phyloP scores from a whole-genome alignment of 2,113 vertebrate genomes.

The Gorsachius goisagi region DNA sequence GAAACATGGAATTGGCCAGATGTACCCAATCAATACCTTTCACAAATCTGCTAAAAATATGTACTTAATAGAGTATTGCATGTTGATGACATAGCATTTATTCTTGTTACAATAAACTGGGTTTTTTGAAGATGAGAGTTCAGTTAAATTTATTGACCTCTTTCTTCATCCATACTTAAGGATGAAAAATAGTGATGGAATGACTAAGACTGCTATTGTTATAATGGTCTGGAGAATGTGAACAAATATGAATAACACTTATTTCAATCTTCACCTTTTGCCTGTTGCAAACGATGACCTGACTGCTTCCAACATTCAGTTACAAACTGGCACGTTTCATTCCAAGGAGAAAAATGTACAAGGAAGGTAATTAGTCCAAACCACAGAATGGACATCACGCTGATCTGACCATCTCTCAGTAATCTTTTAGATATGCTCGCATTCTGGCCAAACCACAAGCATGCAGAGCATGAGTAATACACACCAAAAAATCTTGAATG shows the following conservation, averaged over 20 bases:
- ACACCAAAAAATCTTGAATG: background rate
- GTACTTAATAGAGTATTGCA: background rate
- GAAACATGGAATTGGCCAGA: conserved; percentile 27
- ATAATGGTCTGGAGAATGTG: background rate
- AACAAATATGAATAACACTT: background rate
- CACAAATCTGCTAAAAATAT: conserved; percentile 28
- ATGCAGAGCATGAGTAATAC: background rate
- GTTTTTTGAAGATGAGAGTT: background rate
- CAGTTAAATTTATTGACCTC: conserved; percentile 3
- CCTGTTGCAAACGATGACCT: background rate
- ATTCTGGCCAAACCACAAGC: background rate
- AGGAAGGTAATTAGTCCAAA: background rate
- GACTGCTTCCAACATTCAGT: background rate
- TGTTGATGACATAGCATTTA: conserved; percentile 38
- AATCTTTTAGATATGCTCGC: background rate
- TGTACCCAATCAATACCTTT: conserved; percentile 40
- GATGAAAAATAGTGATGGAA: background rate
- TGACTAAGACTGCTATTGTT: background rate
- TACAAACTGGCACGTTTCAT: background rate
- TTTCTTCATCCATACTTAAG: background rate
- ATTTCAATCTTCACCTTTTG: background rate
- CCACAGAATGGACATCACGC: background rate
- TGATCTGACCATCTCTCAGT: background rate
- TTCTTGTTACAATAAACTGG: conserved; percentile 20
- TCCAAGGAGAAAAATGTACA: background rate